Evolutionary conservation across 2,797 vertebrate species (phyloP).

Genomic region (Sebastiscus albofasciatus): DNA sequence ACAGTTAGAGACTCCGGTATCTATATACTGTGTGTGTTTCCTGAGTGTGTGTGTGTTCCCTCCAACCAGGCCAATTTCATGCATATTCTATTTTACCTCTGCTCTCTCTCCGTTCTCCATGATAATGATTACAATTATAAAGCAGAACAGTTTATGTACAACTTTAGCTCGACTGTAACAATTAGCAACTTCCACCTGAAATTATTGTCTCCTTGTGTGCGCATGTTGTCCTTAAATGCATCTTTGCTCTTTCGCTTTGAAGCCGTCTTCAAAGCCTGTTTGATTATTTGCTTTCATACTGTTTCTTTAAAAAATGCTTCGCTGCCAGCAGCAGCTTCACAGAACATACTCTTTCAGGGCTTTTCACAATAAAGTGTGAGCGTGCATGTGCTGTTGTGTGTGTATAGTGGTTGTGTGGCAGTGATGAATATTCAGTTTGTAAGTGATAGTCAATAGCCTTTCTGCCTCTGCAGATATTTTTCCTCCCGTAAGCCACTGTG

Average conservation of each 20-base stretch:
- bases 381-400: background rate
- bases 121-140: slow-evolving; percentile 8
- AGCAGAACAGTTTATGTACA: slow-evolving; percentile 18
- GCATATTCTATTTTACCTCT: slow-evolving; percentile 15
- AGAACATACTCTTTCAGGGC: slow-evolving; percentile 33
- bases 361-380: slow-evolving; percentile 32
- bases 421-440: slow-evolving; percentile 64
- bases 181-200: slow-evolving; percentile 46
- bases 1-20: background rate
- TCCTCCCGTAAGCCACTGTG: slow-evolving; percentile 24
- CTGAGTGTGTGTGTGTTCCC: background rate
- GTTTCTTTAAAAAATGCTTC: slow-evolving; percentile 49
- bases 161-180: slow-evolving; percentile 39
- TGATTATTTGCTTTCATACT: slow-evolving; percentile 62
- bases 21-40: background rate
- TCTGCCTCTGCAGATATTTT: slow-evolving; percentile 41
- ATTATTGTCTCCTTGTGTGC: slow-evolving; percentile 14
- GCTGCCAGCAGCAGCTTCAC: slow-evolving; percentile 51
- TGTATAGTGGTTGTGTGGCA: slow-evolving; percentile 21
- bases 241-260: slow-evolving; percentile 64
- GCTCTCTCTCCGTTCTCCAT: background rate
- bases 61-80: slow-evolving; percentile 20
- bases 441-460: slow-evolving; percentile 50
- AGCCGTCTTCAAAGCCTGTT: slow-evolving; percentile 66
- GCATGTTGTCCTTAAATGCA: slow-evolving; percentile 49